These are phyloP conservation scores for Itoplectis maculator DNA, from an alignment of 2,888 invertebrate genomes.

Conservation along the genomic window DNA sequence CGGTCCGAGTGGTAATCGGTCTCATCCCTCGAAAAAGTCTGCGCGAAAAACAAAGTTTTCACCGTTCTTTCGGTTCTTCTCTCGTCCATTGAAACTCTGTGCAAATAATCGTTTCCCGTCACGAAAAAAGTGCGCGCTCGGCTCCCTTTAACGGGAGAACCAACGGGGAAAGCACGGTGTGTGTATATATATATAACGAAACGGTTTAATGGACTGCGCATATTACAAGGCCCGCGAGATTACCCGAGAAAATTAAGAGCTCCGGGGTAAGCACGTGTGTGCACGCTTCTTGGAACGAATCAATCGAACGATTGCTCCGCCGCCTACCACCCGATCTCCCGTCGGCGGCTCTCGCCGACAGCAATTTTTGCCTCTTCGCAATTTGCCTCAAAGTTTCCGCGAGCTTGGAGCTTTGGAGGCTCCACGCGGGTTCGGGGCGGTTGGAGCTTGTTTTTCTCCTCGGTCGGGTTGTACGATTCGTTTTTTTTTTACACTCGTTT, in stretches of 20 bases:
- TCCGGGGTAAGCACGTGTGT: conserved; percentile 71
- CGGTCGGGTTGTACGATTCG: conserved; percentile 11
- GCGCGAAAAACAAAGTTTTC: conserved; percentile 40
- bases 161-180: conserved; percentile 30
- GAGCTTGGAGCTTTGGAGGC: conserved; percentile 63
- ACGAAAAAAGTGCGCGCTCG: conserved; percentile 63
- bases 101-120: conserved; percentile 72
- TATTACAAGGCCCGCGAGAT: conserved; percentile 73
- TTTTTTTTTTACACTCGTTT: conserved; percentile 59
- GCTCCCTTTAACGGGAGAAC: conserved; percentile 34
- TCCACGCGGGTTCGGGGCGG: conserved; percentile 60
- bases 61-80: conserved; percentile 16
- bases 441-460: conserved; percentile 57
- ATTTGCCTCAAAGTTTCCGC: conserved; percentile 77
- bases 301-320: conserved; percentile 76
- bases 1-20: conserved; percentile 61
- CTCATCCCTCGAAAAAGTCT: conserved; percentile 46
- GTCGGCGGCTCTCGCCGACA: conserved; percentile 69
- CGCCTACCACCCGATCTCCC: conserved; percentile 40
- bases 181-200: too few relatives aligned
- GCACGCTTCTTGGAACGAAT: conserved; percentile 79
- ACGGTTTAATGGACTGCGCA: conserved; percentile 68
- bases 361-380: conserved; percentile 77
- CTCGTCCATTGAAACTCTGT: conserved; percentile 61
- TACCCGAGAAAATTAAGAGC: conserved; percentile 78